Evolutionary conservation across 2,113 vertebrate species (phyloP).

Genomic region (Leptosomus discolor): DNA sequence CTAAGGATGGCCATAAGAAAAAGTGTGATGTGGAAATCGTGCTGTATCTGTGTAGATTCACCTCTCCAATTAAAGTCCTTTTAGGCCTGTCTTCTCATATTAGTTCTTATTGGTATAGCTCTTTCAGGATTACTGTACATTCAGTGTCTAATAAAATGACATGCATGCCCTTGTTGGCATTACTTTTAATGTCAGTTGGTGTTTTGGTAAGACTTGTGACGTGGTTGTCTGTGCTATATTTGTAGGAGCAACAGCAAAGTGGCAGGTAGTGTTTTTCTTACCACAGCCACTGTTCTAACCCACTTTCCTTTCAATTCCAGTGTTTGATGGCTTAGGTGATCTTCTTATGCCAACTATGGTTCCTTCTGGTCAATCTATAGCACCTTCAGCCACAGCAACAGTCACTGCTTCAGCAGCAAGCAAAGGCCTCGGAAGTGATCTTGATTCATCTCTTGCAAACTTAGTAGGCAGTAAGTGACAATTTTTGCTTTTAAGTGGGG

Average conservation of each 20-base stretch:
- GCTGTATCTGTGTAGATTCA: not conserved
- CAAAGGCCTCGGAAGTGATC: constrained; percentile 90
- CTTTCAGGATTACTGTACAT: not conserved
- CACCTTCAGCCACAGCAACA: constrained; percentile 63
- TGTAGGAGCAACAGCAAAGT: not conserved
- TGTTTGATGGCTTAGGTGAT: constrained; percentile 95
- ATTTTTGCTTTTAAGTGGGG: not conserved
- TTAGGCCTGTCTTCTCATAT: constrained; percentile 15
- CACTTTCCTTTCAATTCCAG: constrained; percentile 71
- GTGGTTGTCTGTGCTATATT: constrained; percentile 12
- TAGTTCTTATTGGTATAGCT: not conserved
- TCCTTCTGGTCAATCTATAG: constrained; percentile 84
- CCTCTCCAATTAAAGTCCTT: not conserved
- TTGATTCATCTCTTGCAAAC: constrained; percentile 94
- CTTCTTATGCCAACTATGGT: constrained; percentile 94
- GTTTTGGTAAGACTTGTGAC: not conserved
- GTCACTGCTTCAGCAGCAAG: constrained; percentile 71
- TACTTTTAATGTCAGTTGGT: constrained; percentile 31
- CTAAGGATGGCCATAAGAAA: not conserved
- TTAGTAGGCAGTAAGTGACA: constrained; percentile 92
- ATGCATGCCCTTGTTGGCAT: constrained; percentile 61
- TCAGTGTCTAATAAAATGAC: not conserved
- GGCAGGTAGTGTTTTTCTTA: not conserved
- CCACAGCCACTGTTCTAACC: not conserved
- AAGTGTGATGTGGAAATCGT: not conserved